Percentiles rank a stretch among this genome's conserved stretches.
Conservation (phyloP, 1,140 invertebrate species). For the Papilio xuthus region DNA sequence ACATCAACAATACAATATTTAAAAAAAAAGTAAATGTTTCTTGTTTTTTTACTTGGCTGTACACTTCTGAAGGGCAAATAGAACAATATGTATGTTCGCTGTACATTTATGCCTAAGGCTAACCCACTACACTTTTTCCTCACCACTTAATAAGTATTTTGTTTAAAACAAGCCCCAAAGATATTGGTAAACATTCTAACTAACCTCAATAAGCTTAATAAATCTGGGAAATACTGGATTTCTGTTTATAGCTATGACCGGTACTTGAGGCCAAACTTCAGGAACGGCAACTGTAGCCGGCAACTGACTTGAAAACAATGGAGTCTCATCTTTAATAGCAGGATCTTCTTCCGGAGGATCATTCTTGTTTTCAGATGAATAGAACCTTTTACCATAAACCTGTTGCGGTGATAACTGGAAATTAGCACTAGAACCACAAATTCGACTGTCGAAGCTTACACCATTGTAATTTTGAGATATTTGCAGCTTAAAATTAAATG, state of each 20-base stretch:
- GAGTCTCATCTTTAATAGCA: slow-evolving; percentile 70
- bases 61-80: not conserved
- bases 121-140: not conserved
- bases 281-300: slow-evolving; percentile 97
- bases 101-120: not conserved
- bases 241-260: slow-evolving; percentile 95
- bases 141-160: not conserved
- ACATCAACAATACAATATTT: too few relatives aligned
- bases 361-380: slow-evolving; percentile 70
- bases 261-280: slow-evolving; percentile 97
- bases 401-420: slow-evolving; percentile 40
- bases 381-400: slow-evolving; percentile 51
- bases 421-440: slow-evolving; percentile 55
- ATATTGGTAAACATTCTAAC: slow-evolving; percentile 3
- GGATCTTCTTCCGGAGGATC: slow-evolving; percentile 71
- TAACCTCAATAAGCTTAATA: slow-evolving; percentile 97
- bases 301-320: slow-evolving; percentile 81
- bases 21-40: not conserved
- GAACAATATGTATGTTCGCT: not conserved
- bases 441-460: slow-evolving; percentile 37
- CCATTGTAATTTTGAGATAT: slow-evolving; percentile 24
- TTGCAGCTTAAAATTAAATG: slow-evolving; percentile 47
- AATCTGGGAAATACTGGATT: slow-evolving; percentile 99
- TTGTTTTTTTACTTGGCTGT: not conserved
- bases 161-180: not conserved